phyloP scores from a whole-genome alignment of 1,140 invertebrate genomes.

The Aleiodes sp. region DNA sequence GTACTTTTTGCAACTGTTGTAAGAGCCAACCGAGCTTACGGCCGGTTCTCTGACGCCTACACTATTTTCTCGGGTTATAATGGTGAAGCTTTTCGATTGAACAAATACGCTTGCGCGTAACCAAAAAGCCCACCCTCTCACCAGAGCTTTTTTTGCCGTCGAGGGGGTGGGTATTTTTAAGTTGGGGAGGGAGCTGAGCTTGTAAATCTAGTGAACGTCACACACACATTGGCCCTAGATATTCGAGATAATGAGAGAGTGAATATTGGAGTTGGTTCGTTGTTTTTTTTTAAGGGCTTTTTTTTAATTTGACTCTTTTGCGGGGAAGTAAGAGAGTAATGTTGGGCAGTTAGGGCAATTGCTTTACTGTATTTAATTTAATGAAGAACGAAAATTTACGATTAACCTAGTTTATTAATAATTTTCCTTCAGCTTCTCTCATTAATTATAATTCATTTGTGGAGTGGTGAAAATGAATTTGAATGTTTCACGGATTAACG shows the following conservation, averaged over 20 bases:
- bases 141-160: background rate
- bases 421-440: no score
- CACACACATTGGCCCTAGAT: background rate
- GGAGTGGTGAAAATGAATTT: no score
- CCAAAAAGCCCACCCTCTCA: slow-evolving; percentile 18
- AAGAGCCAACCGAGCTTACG: slow-evolving; percentile 35
- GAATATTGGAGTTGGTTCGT: background rate
- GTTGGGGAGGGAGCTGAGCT: background rate
- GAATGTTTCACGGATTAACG: no score
- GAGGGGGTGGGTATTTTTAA: background rate
- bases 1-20: no score
- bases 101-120: slow-evolving; percentile 47
- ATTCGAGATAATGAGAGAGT: background rate
- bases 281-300: background rate
- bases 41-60: slow-evolving; percentile 50
- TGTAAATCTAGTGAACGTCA: slow-evolving; percentile 12
- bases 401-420: no score
- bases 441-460: no score
- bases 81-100: slow-evolving; percentile 45
- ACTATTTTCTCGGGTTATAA: slow-evolving; percentile 44
- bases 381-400: no score
- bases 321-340: no score
- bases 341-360: no score
- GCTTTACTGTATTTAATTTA: no score
- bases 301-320: no score